Percentiles rank a stretch among this genome's conserved stretches.
Evolutionary conservation across 1,140 invertebrate genomes (phyloP).

Genomic region (fruit fly (Drosophila melanogaster)): DNA sequence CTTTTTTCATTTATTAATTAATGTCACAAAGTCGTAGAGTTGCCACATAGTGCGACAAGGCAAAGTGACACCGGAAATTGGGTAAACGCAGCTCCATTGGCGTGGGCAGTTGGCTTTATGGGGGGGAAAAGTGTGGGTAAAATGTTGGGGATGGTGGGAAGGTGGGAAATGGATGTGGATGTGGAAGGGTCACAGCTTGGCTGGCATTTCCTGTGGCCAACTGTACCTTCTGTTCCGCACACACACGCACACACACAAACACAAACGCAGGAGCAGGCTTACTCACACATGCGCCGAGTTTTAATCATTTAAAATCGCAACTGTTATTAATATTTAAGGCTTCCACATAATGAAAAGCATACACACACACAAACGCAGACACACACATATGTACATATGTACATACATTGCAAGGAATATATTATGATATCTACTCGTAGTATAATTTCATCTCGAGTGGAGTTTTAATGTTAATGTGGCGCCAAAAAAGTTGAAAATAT

Average conservation of each 20-base stretch:
- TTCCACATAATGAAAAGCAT: conserved; percentile 53
- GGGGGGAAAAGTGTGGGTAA: neutral
- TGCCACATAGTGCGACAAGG: conserved; percentile 18
- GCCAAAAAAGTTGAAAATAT: neutral
- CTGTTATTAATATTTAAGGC: conserved; percentile 82
- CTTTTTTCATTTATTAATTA: conserved; percentile 1
- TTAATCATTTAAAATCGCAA: conserved; percentile 83
- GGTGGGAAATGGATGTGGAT: neutral
- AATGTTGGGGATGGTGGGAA: neutral
- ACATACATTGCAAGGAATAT: neutral
- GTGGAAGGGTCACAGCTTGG: conserved; percentile 41
- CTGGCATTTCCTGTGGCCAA: conserved; percentile 57
- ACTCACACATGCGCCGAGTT: conserved; percentile 72
- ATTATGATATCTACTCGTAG: too few species aligned
- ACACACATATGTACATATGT: conserved; percentile 9
- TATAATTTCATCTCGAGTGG: neutral
- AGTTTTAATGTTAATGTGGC: too few species aligned
- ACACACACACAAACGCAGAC: conserved; percentile 13
- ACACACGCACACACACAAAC: conserved; percentile 7
- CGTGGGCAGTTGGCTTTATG: conserved; percentile 11
- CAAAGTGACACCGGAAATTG: conserved; percentile 48
- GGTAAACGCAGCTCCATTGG: conserved; percentile 17
- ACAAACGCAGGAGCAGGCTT: conserved; percentile 17
- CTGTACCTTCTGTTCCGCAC: conserved; percentile 65
- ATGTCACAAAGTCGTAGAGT: conserved; percentile 23